phyloP scores from a whole-genome alignment of 2,888 invertebrate genomes.

The Tipula unca region DNA sequence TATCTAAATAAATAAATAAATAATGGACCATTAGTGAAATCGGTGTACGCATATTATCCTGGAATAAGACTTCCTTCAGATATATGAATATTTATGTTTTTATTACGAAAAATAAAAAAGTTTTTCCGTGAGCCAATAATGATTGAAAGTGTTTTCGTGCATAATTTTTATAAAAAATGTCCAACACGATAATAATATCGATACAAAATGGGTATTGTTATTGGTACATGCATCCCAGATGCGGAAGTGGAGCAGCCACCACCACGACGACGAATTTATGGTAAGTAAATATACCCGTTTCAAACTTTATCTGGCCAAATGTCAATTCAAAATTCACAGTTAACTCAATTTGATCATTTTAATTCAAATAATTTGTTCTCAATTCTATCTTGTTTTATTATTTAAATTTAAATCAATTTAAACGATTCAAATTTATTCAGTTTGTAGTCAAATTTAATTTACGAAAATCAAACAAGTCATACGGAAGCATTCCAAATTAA shows the following conservation, averaged over 20 bases:
- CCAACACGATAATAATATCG: not conserved
- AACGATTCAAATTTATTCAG: no score
- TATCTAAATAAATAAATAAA: not conserved
- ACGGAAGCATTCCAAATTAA: no score
- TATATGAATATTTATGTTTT: not conserved
- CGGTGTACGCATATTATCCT: not conserved
- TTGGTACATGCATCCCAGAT: conserved; percentile 63
- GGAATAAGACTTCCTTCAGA: not conserved
- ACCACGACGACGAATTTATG: conserved; percentile 40
- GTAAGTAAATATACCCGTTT: conserved; percentile 35
- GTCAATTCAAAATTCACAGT: no score
- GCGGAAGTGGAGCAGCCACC: conserved; percentile 45
- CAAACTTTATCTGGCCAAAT: not conserved
- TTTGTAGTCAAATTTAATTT: no score
- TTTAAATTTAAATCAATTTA: no score
- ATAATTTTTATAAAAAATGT: not conserved
- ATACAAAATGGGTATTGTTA: conserved; percentile 56
- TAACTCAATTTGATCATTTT: no score
- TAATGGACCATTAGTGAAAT: not conserved
- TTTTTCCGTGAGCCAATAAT: not conserved
- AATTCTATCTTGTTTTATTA: no score
- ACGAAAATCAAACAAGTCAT: no score
- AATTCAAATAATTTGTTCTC: no score
- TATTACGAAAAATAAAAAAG: not conserved
- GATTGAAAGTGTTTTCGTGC: not conserved